phyloP scores from a whole-genome alignment of 2,797 vertebrate species.

The Anabacerthia variegaticeps region DNA sequence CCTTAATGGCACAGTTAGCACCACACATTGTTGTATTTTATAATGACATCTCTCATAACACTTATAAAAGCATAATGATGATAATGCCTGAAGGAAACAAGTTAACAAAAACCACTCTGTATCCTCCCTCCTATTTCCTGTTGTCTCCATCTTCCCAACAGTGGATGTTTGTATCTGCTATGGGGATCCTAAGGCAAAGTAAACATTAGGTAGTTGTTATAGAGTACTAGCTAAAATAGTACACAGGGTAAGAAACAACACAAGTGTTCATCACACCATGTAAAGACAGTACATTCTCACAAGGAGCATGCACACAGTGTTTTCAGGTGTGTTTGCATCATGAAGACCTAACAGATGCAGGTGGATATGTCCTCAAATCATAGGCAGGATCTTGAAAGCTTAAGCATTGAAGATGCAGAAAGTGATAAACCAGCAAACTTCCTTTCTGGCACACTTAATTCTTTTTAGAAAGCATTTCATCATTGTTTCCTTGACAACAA shows the following conservation, averaged over 20 bases:
- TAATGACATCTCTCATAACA: conserved; percentile 26
- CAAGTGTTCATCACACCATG: neutral
- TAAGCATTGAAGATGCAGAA: neutral
- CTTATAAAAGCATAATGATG: conserved; percentile 33
- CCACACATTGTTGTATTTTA: conserved; percentile 22
- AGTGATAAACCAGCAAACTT: neutral
- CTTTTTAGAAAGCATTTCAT: neutral
- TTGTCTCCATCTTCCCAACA: neutral
- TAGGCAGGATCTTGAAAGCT: neutral
- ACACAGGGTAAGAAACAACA: neutral
- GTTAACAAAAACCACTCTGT: neutral
- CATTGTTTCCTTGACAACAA: neutral
- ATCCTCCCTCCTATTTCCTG: neutral
- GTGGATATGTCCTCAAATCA: neutral
- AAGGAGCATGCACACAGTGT: neutral
- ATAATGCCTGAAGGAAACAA: conserved; percentile 21
- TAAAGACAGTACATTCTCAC: neutral
- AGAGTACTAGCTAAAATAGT: neutral
- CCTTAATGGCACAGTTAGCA: conserved; percentile 56
- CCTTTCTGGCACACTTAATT: neutral
- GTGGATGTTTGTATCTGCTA: neutral
- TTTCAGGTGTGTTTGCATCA: neutral
- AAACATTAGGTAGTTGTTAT: neutral
- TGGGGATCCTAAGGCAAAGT: neutral
- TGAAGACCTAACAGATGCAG: neutral